Base-by-base conservation (phyloP, 2,797 vertebrate genomes). In the Coregonus ussuriensis region DNA sequence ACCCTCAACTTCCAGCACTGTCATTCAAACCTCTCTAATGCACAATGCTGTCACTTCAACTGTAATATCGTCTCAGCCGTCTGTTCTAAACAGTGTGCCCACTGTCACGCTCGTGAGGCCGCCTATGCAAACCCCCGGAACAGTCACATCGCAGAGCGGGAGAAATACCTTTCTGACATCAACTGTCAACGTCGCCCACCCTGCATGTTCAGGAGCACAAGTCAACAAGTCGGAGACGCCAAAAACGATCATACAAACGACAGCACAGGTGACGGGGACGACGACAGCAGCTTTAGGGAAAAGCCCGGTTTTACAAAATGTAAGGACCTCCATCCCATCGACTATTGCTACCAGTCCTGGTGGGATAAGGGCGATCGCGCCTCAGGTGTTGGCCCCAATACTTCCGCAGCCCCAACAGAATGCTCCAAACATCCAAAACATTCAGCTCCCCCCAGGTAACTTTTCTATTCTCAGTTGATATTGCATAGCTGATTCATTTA, bases 391-490 rank as follows among this genome's bases (percentile, higher is more conserved):
- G 90, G 96, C 96, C 74, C 96, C 97, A 37, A 94, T 96, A 82
- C 90, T 96, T 86, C 89, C 94, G 80, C 96, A 95, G 89, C 94
- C 96, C 74, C 96, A 96, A 73, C 96, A 94, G 92, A 96, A 94
- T 83, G 92, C 95, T 65, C 95, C 96, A 80, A 97, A 96, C 84
- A 95, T 98, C 91, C 96, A 97, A 88, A 98, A 97, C 92, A 96
- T 98, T 89, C 97, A 97, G 84, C 96, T 98, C 76, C 96, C 96
- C 16, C 94, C 96, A 96, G 97, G 97, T 98, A 94, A 96, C 90
- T 76, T 13, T 47, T 14, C 15, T 91, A 85, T 91, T 90, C 81
- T 89, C 21, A 63, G 56, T 59, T 59, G 7, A 21, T 25, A 3
- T 47, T 63, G 6, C 29, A 63, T 29, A 13, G 59, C 21, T 13